phyloP scores from a whole-genome alignment of 2,113 vertebrate genomes.

The Thalassoma bifasciatum region DNA sequence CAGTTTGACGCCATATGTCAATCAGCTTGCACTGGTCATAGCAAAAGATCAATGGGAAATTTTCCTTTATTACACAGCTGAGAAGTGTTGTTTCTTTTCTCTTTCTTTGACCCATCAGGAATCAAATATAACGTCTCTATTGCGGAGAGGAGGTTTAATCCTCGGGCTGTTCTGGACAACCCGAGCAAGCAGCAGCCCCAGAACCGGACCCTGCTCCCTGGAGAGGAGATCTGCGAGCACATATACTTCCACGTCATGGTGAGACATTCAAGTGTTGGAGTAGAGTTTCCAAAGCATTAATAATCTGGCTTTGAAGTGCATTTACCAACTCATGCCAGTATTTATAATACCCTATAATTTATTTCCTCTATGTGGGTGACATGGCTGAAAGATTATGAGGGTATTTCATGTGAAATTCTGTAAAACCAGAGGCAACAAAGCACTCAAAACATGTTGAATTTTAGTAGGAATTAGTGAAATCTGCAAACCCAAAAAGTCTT shows the following conservation, averaged over 20 bases:
- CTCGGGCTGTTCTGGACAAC: constrained; percentile 90
- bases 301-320: neutral
- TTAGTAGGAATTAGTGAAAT: neutral
- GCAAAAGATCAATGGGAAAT: neutral
- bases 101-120: constrained; percentile 70
- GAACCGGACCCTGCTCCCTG: constrained; percentile 77
- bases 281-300: neutral
- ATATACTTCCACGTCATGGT: constrained; percentile 95
- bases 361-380: neutral
- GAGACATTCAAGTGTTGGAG: constrained; percentile 50
- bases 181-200: constrained; percentile 78
- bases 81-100: neutral
- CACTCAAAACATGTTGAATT: neutral
- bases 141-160: constrained; percentile 91
- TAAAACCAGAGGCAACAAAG: neutral
- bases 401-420: neutral
- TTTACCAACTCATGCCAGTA: neutral
- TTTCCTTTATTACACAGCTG: neutral
- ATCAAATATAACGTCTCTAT: constrained; percentile 89
- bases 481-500: neutral
- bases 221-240: constrained; percentile 84
- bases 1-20: constrained; percentile 9
- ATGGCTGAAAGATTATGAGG: neutral
- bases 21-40: neutral
- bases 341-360: neutral